Base-by-base conservation (phyloP, 1,140 invertebrate species). In the Sycobia sp. region DNA sequence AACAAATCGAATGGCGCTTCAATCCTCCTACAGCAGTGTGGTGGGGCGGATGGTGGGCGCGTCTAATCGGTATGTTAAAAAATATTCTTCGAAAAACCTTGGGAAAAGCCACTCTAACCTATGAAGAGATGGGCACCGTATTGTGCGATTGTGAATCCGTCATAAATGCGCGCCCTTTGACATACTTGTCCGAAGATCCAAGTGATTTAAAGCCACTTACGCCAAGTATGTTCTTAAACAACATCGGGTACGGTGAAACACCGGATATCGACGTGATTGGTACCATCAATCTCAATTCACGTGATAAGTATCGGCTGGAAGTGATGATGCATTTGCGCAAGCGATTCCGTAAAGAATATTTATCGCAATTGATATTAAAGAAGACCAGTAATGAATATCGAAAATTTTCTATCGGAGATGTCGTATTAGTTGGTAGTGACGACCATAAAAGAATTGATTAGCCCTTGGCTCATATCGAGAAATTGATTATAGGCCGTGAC, bases 1-100 rank as follows among this genome's bases (percentile, higher is more conserved):
- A 67, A 65, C 34, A 56, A 27, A 79, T 80, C 36, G n/a, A 65
- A 9, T 80, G 76, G 72, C 60, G 66, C 2, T 77, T 81, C 62
- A 77, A 74, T 62, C 73, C 75, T 9, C 71, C 76, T 10, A 51
- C 69, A 9, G 70, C 76, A 9, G 41, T 77, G 13, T 78, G 74
- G 75, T 76, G 71, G 73, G 71, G 70, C 29, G 72, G 71, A 23
- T 74, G 57, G 44, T 77, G 72, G 70, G 70, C 78, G 46, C 43
- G 77, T 16, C 23, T 78, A 11, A 66, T 75, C 11, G 61, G 73
- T 29, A 44, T 72, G 0, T 20, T 65, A 27, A 72, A 74, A 57
- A 36, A 38, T 14, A 36, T 71, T 10, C 41, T 72, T 11, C 22
- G 50, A 18, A 66, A 64, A 58, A 65, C 64, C 18, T 51, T 77